Base-by-base conservation (phyloP, 2,113 vertebrate genomes). In the Myotis davidii region DNA sequence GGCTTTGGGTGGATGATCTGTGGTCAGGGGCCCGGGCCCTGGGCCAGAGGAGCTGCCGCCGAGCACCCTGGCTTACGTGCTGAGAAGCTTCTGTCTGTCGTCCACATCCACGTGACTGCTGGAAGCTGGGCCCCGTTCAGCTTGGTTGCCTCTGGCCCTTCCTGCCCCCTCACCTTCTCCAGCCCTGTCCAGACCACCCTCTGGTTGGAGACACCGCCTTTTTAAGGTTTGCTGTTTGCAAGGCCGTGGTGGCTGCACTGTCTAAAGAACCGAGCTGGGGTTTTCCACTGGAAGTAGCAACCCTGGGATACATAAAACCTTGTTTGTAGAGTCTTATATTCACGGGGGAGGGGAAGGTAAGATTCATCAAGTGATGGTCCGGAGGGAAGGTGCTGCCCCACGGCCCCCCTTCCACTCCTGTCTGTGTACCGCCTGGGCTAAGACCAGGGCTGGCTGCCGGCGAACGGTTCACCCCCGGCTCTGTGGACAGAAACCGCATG, bases 121-220 rank as follows among this genome's bases (percentile, higher is more conserved):
- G 11, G 52, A n/a, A 54, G 34, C 48, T 27, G 82, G 59, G 59
- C 16, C 16, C 9, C 4, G 10, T 50, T 67, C 32, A 34, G 16
- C 42, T 25, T 18, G 18, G 4, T 18, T 13, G 54, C 17, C n/a
- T 4, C 5, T 76, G n/a, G 23, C 21, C 9, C 0, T 0, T 34
- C 23, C 32, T 65, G 81, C 70, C 1, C 0, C 32, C 39, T 77
- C 20, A 20, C 13, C 6, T n/a, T 27, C 85, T 39, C 78, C 23
- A 9, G 59, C 20, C 17, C 10, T 3, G 8, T 52, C 37, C 4
- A 21, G 45, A 16, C n/a, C 27, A 5, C 37, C 14, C 73, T 67
- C 67, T 56, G 64, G 16, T 27, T 59, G 34, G 67, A 83, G 74
- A 64, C 65, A 9, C 54, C 45, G 11, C 52, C 59, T 59, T 85